Base-by-base conservation (phyloP, 2,888 invertebrate genomes). In the Thelaira solivaga region DNA sequence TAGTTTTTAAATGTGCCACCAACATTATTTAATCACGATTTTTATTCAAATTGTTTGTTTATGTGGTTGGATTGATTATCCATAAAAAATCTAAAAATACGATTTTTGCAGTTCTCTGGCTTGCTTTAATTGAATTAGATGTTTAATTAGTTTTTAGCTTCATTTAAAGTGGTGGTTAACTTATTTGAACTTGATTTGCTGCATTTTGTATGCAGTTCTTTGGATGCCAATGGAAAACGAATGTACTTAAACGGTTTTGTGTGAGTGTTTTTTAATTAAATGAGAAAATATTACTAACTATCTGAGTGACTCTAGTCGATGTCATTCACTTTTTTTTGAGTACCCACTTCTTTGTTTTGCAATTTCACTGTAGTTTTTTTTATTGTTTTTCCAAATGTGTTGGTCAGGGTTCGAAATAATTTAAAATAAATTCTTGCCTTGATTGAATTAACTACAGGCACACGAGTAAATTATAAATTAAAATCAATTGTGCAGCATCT, bases 181-280 rank as follows among this genome's bases (percentile, higher is more conserved):
- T 59, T 77, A 24, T 69, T 64, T 73, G 77, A 77, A 78, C 77
- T 78, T 74, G 77, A 78, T 69, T 69, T 77, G 49, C n/a, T 51
- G 71, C 61, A 68, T 62, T 20, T 26, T 20, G 45, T 20, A 24
- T 20, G 8, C 18, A 22, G 45, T 24, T 43, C 1, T 39, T 5
- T 39, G 1, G n/a, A n/a, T n/a, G n/a, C n/a, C n/a, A n/a, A n/a
- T n/a, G n/a, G n/a, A n/a, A 13, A n/a, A 49, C 5, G 1, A 8
- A 10, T 64, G 26, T 36, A 7, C 43, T 34, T 10, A 18, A 20
- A 51, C 59, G 64, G 69, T 74, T 74, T 78, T 78, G 49, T 77
- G 49, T n/a, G n/a, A n/a, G n/a, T n/a, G n/a, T 62, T 49, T 64
- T 64, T 77, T 68, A 73, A 73, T 77, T 69, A 78, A 74, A 65